These are phyloP conservation scores for Nebria ingens DNA, from an alignment of 1,140 invertebrate genomes.

Conservation along the genomic window DNA sequence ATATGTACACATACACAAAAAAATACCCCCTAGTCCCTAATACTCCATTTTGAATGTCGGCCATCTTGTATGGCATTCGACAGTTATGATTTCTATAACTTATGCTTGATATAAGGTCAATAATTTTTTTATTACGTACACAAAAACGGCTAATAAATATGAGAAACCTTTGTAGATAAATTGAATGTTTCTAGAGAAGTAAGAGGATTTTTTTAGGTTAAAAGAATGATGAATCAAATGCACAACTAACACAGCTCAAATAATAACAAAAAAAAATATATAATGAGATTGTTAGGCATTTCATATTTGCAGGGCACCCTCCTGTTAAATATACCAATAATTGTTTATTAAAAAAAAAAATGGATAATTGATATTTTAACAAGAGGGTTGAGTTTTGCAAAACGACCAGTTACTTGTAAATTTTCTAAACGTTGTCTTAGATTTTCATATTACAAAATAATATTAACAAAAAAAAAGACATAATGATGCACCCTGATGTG, in stretches of 20 bases:
- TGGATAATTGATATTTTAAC: not conserved
- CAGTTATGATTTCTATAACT: not conserved
- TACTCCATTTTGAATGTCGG: too few relatives aligned
- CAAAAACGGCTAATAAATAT: too few relatives aligned
- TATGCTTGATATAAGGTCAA: not conserved
- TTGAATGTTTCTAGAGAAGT: not conserved
- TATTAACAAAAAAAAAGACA: not conserved
- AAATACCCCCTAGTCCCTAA: too few relatives aligned
- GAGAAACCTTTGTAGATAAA: not conserved
- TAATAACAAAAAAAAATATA: not conserved
- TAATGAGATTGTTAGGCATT: not conserved
- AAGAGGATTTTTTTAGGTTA: too few relatives aligned
- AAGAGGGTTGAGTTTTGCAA: not conserved
- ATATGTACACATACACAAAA: not conserved
- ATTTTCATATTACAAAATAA: too few relatives aligned
- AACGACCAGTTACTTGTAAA: conserved; percentile 7
- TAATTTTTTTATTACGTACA: too few relatives aligned
- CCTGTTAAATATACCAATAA: too few relatives aligned
- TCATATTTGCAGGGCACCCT: too few relatives aligned
- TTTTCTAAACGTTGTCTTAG: conserved; percentile 8
- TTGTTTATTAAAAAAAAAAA: too few relatives aligned
- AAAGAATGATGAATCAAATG: too few relatives aligned
- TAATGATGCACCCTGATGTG: conserved; percentile 1
- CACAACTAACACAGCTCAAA: too few relatives aligned
- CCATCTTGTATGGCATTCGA: too few relatives aligned